These are phyloP conservation scores for Ophthalmolycus amberensis DNA, from an alignment of 2,113 vertebrate genomes.

Conservation along the genomic window DNA sequence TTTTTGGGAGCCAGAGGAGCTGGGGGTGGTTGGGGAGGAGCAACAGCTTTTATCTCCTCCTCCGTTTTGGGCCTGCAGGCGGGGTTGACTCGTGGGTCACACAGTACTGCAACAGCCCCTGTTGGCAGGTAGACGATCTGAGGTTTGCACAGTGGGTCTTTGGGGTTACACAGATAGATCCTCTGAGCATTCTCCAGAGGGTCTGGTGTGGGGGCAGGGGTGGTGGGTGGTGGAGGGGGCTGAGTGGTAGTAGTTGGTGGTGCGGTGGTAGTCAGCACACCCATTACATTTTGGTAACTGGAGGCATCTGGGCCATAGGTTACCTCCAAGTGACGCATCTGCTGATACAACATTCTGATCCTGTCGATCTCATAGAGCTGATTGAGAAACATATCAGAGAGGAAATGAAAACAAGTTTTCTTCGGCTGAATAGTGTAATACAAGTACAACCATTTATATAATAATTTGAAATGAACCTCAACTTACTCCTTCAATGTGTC, in stretches of 20 bases:
- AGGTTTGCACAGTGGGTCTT: constrained; percentile 79
- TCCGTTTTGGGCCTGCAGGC: constrained; percentile 65
- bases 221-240: constrained; percentile 66
- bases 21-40: not conserved
- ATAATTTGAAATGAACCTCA: not conserved
- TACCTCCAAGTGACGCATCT: constrained; percentile 82
- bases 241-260: constrained; percentile 53
- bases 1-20: constrained; percentile 48
- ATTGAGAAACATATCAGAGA: constrained; percentile 8
- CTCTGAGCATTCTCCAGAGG: constrained; percentile 66
- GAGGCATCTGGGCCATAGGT: constrained; percentile 76
- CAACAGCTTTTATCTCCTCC: constrained; percentile 55
- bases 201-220: constrained; percentile 65
- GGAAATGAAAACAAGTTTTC: not conserved
- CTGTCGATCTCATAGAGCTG: constrained; percentile 84
- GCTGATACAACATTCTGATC: constrained; percentile 81
- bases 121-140: constrained; percentile 78
- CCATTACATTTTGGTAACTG: constrained; percentile 74
- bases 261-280: constrained; percentile 59
- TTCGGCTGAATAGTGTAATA: not conserved
- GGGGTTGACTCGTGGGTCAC: constrained; percentile 77
- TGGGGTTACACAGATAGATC: constrained; percentile 78
- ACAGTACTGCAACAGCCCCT: constrained; percentile 74
- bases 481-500: constrained; percentile 81
- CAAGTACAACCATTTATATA: not conserved